Base-by-base conservation (phyloP, 1,140 invertebrate genomes). In the Tigriopus japonicus region DNA sequence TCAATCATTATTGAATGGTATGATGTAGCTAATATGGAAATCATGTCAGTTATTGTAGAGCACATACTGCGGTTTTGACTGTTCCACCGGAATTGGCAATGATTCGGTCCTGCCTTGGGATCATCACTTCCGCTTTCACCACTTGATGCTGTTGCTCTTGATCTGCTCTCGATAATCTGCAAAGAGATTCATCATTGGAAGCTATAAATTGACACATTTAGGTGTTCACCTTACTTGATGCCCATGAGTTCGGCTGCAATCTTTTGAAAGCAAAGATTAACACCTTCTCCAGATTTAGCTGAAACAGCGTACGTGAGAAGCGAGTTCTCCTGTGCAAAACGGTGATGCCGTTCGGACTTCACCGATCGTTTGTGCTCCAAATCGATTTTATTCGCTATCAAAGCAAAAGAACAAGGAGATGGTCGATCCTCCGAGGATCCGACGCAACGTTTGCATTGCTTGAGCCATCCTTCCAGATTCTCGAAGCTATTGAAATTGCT, bases 321-420 rank as follows among this genome's bases (percentile, higher is more conserved):
- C 35, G 80, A 76, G 72, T 85, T 76, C 65, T 88, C 81, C 41
- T 82, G 78, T 13, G 84, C 80, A 71, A 88, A 87, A 66, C 79
- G 79, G 65, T 82, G 78, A 51, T 86, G 85, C 67, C 78, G 81
- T n/a, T 88, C 86, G 58, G 81, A 69, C 66, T 84, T 79, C 6
- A 92, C 84, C 3, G 79, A 80, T 66, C 86, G 75, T 67, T 86
- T 84, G 69, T 56, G 58, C 21, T 66, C 28, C n/a, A 59, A 67
- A 71, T 73, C 73, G 79, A 84, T 81, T 77, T 93, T 93, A 70
- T 92, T 92, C 6, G 86, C 88, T 59, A 91, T 76, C 41, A 92
- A 68, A 19, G 83, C 83, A 67, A 86, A 75, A 35, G 28, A 35
- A 35, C 28, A 35, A 5, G 28, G 28, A 59, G 82, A 68, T 1